These are phyloP conservation scores for Lasioglossum lativentre DNA, from an alignment of 2,888 invertebrate species.

Conservation along the genomic window DNA sequence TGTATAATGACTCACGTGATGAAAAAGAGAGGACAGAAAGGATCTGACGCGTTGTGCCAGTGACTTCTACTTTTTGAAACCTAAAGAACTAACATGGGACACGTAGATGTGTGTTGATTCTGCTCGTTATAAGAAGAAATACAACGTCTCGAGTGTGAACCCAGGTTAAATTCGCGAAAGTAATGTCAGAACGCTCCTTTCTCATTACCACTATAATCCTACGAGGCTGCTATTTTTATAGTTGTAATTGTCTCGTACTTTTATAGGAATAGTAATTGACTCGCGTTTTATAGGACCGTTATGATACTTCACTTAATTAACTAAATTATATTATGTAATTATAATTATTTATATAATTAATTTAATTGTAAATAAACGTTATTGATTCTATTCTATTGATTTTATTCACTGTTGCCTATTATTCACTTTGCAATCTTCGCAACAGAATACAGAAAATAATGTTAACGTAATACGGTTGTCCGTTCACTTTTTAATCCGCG, in stretches of 20 bases:
- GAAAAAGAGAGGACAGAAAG: constrained; percentile 20
- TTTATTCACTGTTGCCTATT: neutral
- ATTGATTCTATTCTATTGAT: too few relatives aligned
- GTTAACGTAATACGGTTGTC: too few relatives aligned
- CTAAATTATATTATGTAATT: too few relatives aligned
- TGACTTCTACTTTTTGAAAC: constrained; percentile 22
- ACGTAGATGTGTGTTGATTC: neutral
- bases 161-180: constrained; percentile 43
- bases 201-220: neutral
- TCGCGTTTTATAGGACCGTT: neutral
- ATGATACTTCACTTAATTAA: too few relatives aligned
- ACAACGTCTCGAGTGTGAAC: constrained; percentile 7
- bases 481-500: neutral
- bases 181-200: neutral
- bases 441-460: neutral
- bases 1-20: constrained; percentile 2
- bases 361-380: too few relatives aligned
- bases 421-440: neutral
- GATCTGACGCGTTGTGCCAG: neutral
- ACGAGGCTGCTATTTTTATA: neutral
- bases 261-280: constrained; percentile 8
- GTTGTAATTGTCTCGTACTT: neutral
- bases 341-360: too few relatives aligned
- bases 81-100: neutral
- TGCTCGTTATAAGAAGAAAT: neutral